phyloP scores from a whole-genome alignment of 2,113 vertebrate genomes.

The Ctenodactylus gundi region DNA sequence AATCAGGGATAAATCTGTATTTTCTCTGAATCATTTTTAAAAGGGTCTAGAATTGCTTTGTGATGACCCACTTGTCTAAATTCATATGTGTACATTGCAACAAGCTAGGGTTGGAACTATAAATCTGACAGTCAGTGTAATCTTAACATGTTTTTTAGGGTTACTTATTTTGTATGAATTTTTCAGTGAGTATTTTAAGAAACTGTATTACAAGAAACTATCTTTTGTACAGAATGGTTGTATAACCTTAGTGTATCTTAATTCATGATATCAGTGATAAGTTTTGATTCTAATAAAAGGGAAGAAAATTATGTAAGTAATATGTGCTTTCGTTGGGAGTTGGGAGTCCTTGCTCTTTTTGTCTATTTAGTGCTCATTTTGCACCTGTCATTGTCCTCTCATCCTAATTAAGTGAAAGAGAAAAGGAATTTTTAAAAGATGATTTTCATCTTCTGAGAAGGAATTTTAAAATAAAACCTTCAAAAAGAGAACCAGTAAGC shows the following conservation, averaged over 20 bases:
- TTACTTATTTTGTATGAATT: background rate
- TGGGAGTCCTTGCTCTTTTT: background rate
- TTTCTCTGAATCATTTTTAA: slow-evolving; percentile 8
- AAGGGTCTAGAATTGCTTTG: background rate
- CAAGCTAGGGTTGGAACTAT: background rate
- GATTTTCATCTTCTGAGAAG: background rate
- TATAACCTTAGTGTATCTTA: background rate
- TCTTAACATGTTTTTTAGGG: background rate
- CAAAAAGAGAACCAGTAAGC: background rate
- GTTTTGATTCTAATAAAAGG: background rate
- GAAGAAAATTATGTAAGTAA: background rate
- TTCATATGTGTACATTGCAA: background rate
- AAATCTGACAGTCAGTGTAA: background rate
- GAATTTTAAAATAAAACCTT: slow-evolving; percentile 33
- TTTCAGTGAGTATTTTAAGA: background rate
- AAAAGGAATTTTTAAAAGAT: background rate
- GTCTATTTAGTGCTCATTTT: background rate
- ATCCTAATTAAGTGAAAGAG: background rate
- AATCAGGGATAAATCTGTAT: background rate
- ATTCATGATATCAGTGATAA: background rate
- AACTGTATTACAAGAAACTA: background rate
- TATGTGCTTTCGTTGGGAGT: background rate
- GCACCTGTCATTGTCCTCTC: background rate
- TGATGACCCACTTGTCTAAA: background rate
- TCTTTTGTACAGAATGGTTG: background rate